phyloP scores from a whole-genome alignment of 2,797 vertebrate genomes.

The Pseudocheirus occidentalis region DNA sequence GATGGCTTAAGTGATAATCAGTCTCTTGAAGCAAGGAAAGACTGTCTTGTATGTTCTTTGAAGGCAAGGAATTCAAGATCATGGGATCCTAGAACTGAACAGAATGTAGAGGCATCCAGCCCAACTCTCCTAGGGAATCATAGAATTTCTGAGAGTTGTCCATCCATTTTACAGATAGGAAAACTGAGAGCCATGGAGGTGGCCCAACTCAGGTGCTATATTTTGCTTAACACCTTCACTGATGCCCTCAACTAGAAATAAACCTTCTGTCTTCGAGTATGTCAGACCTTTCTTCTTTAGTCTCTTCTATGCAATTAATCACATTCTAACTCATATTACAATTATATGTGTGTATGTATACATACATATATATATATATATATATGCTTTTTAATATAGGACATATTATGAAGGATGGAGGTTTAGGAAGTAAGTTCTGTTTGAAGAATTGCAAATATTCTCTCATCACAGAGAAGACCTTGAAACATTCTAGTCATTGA shows the following conservation, averaged over 20 bases:
- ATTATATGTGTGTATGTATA: constrained; percentile 32
- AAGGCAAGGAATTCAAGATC: neutral
- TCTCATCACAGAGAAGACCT: constrained; percentile 68
- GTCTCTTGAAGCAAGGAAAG: neutral
- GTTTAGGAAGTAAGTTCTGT: constrained; percentile 62
- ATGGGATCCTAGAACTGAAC: neutral
- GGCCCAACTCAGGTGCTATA: neutral
- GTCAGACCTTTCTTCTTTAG: neutral
- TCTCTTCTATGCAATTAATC: neutral
- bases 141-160: neutral
- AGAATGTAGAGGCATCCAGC: neutral
- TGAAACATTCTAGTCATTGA: constrained; percentile 67
- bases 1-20: no score
- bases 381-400: constrained; percentile 33
- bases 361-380: no score
- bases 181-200: neutral
- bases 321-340: neutral
- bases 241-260: neutral
- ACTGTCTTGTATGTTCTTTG: neutral
- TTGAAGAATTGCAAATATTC: constrained; percentile 70
- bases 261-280: neutral
- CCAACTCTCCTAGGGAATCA: neutral
- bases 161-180: neutral
- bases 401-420: constrained; percentile 67
- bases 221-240: neutral